Conservation (phyloP, 2,113 vertebrate genomes). For the Brienomyrus longianalis region DNA sequence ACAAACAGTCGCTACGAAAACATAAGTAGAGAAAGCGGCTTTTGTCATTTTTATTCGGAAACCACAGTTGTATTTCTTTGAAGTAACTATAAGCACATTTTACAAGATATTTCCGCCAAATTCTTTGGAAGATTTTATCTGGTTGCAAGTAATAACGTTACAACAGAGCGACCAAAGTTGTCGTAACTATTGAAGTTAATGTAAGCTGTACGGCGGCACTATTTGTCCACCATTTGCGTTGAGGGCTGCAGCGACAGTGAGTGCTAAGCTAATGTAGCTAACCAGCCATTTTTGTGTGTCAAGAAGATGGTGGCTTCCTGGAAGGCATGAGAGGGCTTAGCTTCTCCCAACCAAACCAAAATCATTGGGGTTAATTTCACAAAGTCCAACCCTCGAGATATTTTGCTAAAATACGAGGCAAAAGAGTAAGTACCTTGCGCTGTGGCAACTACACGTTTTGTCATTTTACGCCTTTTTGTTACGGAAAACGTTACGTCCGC, state of each 20-base stretch:
- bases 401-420: conserved; percentile 36
- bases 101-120: background rate
- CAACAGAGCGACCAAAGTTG: background rate
- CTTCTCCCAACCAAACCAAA: conserved; percentile 34
- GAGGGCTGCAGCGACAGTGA: conserved; percentile 9
- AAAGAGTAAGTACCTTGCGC: conserved; percentile 46
- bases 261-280: conserved; percentile 1
- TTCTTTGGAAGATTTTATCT: background rate
- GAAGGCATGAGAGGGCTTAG: conserved; percentile 57
- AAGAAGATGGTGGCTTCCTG: conserved; percentile 79
- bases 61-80: background rate
- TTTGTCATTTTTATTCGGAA: background rate
- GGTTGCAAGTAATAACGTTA: background rate
- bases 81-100: background rate
- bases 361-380: conserved; percentile 29
- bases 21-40: background rate
- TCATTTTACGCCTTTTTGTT: conserved; percentile 36
- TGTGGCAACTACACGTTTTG: conserved; percentile 20
- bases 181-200: background rate
- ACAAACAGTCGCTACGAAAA: background rate
- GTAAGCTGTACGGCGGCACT: background rate
- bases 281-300: conserved; percentile 27
- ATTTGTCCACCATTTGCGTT: conserved; percentile 19
- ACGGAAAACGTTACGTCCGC: conserved; percentile 45
- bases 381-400: conserved; percentile 28